These are phyloP conservation scores for Chionis minor DNA, from an alignment of 2,113 vertebrate species.

Conservation along the genomic window DNA sequence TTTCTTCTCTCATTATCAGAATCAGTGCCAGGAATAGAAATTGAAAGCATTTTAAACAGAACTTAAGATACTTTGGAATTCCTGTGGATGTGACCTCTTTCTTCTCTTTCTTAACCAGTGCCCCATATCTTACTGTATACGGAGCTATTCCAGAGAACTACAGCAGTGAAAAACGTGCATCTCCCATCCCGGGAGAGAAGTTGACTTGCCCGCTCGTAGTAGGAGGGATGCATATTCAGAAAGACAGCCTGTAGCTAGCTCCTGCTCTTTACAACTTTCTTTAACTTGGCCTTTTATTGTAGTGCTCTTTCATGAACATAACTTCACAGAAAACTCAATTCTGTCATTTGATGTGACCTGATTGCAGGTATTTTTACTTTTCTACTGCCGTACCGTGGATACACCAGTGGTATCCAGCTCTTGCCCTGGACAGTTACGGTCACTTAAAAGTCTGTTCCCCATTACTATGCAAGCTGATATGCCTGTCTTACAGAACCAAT, in stretches of 20 bases:
- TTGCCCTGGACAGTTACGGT: background rate
- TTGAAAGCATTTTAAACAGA: background rate
- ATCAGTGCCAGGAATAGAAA: background rate
- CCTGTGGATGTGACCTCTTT: background rate
- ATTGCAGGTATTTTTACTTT: background rate
- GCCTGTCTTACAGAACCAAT: background rate
- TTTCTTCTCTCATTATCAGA: background rate
- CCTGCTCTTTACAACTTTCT: background rate
- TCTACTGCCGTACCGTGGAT: background rate
- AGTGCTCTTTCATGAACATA: background rate
- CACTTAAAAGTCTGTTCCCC: background rate
- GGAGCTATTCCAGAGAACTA: background rate
- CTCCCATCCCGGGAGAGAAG: constrained; percentile 7
- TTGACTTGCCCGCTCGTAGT: constrained; percentile 1
- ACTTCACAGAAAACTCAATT: background rate
- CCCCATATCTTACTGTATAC: background rate
- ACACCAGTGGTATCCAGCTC: background rate
- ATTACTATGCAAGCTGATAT: background rate
- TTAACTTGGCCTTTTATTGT: background rate
- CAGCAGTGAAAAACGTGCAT: background rate
- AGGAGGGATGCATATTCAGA: constrained; percentile 11
- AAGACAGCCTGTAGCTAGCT: background rate
- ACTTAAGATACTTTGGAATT: background rate
- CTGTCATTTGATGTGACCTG: background rate
- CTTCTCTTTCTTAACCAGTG: background rate